Base-by-base conservation (phyloP, 53 echinoderm and acorn worm genomes). In the Hippasteria phrygiana region DNA sequence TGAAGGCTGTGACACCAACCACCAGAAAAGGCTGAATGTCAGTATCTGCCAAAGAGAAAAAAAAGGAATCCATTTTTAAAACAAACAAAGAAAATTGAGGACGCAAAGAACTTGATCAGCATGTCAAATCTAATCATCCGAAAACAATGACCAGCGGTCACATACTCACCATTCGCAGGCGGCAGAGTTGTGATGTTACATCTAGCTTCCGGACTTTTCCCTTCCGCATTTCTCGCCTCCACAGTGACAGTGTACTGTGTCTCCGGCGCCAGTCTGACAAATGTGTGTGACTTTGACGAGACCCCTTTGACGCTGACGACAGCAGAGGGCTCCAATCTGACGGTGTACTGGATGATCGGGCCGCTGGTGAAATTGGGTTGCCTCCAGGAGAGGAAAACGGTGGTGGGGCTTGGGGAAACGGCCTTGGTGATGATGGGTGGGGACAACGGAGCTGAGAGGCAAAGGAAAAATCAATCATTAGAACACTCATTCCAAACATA, bases 311-410 rank as follows among this genome's bases (percentile, higher is more conserved):
- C 20, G 0, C 48, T 41, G 22, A 67, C 18, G n/a, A 69, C 83
- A 27, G 72, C 26, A 22, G 74, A 54, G 55, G 41, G 50, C 46
- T 89, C 79, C 26, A 92, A 14, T 14, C 73, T 71, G 8, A 94
- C 65, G 8, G 62, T 80, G 75, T 96, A 88, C 48, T 76, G 73
- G 29, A 87, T 75, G 47, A 96, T 83, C n/a, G 87, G 83, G 31
- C 98, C 98, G 55, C 91, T 95, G 32, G 93, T 88, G 56, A 97
- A 95, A 34, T 80, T 46, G 22, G 95, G 94, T 22, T 72, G 86
- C 47, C 87, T 70, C 97, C 97, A 97, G 32, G 88, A 47, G 9
- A 97, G 88, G 48, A 87, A 75, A 50, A 97, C 78, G 47, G 94
- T 92, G 31, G 92, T 80, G 7, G 92, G 88, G 73, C 93, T 93